A percentile compares a stretch with the other conserved stretches of the same genome.
Conservation (phyloP, 2,888 invertebrate species). For the Tethea ocularis region DNA sequence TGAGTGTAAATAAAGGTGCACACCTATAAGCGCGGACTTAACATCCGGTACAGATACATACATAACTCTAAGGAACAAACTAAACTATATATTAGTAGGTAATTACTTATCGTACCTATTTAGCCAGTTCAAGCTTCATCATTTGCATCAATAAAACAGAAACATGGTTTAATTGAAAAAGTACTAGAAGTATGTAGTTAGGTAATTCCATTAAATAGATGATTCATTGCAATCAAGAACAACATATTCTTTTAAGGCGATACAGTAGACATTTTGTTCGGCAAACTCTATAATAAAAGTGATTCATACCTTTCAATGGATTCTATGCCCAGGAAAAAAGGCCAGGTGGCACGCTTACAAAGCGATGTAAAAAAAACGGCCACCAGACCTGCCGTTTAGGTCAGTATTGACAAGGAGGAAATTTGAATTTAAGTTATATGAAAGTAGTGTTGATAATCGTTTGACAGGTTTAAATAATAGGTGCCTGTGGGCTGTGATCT, state of each 20-base stretch:
- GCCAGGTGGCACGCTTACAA: slow-evolving; percentile 77
- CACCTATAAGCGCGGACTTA: slow-evolving; percentile 11
- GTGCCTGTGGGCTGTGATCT: slow-evolving; percentile 60
- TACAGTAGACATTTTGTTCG: slow-evolving; percentile 48
- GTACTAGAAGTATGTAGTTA: background rate
- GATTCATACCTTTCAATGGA: slow-evolving; percentile 72
- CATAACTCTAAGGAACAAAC: slow-evolving; percentile 18
- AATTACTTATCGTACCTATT: slow-evolving; percentile 10
- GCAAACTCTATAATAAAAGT: slow-evolving; percentile 60
- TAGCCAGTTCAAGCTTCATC: slow-evolving; percentile 6
- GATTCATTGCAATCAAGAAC: slow-evolving; percentile 45
- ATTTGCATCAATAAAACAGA: slow-evolving; percentile 8
- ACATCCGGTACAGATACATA: slow-evolving; percentile 49
- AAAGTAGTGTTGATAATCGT: slow-evolving; percentile 54
- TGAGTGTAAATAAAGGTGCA: slow-evolving; percentile 26
- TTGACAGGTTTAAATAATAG: slow-evolving; percentile 46
- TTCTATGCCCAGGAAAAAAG: slow-evolving; percentile 70
- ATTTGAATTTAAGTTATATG: slow-evolving; percentile 46
- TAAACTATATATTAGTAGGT: slow-evolving; percentile 16
- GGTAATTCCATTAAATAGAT: slow-evolving; percentile 18
- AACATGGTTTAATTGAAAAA: background rate
- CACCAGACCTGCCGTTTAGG: slow-evolving; percentile 56
- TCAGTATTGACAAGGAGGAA: slow-evolving; percentile 33
- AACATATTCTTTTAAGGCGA: slow-evolving; percentile 30
- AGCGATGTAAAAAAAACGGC: slow-evolving; percentile 64